Base-by-base conservation (phyloP, 2,113 vertebrate species). In the Ranitomeya imitator region DNA sequence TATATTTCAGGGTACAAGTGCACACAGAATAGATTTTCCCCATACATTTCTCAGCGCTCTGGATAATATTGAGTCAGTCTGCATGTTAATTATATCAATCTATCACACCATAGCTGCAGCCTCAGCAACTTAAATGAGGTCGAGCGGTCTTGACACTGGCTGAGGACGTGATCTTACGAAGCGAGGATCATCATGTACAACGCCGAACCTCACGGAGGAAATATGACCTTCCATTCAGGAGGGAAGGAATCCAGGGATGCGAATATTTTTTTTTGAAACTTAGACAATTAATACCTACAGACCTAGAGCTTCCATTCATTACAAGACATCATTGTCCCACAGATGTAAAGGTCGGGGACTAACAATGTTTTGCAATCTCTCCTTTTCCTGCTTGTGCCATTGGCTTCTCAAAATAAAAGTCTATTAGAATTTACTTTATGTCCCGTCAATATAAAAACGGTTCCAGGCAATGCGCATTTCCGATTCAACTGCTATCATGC, bases 1-100 rank as follows among this genome's bases (percentile, higher is more conserved):
- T 61, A 61, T 45, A 77, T 86, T 51, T 77, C 57, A 86, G 85
- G 51, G 67, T 45, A 55, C 55, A 54, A 45, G 57, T 45, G 85
- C 71, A 61, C 73, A 10, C 21, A 19, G 21, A 77, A 77, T 45
- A 57, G 85, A 60, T 77, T 86, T 60, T 77, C 37, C 37, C 37
- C 37, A 45, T 45, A 45, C 37, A 45, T 45, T 45, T 45, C 37
- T 45, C 37, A 45, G 3, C 37, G 37, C 37, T 23, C 69, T 63
- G 73, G 73, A 51, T 78, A 86, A 86, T 79, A 78, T 63, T 31
- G 74, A 77, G 85, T 63, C 73, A 63, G 73, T 77, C 57, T 77
- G 45, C 74, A 79, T 79, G 60, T 79, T 86, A 86, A 86, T 86
- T 65, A 86, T 52, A 77, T 78, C 85, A 86, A 86, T 86, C 74